Evolutionary conservation across 92 coral and sea anemone species (phyloP), one percentile per base, ranked within the genome.

Genomic region (Epizoanthus fatuus): DNA sequence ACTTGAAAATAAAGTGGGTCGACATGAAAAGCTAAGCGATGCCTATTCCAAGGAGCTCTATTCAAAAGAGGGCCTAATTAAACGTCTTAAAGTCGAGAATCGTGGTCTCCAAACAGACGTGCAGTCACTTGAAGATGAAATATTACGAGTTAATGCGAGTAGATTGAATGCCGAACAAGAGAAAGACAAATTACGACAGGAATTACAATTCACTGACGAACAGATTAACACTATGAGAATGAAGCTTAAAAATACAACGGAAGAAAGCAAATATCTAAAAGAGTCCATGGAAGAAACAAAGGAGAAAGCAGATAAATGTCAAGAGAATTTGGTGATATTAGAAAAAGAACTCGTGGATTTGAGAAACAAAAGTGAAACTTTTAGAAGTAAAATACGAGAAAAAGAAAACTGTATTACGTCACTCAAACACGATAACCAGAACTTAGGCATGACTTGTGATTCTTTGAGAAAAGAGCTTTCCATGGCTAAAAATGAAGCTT

Each of bases 31-130:
- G 64, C 63, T 94, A 29, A 90, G 94, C 81, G 94, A 97, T 59
- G 90, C 98, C 32, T 97, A 91, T 42, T 88, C 93, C 90, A 97
- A 93, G 71, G 99, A 97, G 69, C 80, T 97, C 12, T 62, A 72
- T 51, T 92, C 99, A 7, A 97, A 97, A 70, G 97, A 97, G 55
- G 73, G 76, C 63, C 78, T 91, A 67, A 91, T 97, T n/a, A 95
- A 85, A 80, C 85, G 96, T 69, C 86, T 97, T 59, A 81, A 91
- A 84, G 96, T 98, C 51, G 98, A 95, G 84, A 97, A 97, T 73
- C 84, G 74, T 32, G 96, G 97, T 49, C 74, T 97, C 29, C 97
- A 85, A 51, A 84, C 82, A n/a, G 99, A 97, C 47, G 91, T 95
- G 4, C 93, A 97, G 19, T 88, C 89, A 7, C 72, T 97, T 60